Conservation (phyloP, 30 jellyfish, hydroid and myxozoan species). For the Nemopilema nomurai region DNA sequence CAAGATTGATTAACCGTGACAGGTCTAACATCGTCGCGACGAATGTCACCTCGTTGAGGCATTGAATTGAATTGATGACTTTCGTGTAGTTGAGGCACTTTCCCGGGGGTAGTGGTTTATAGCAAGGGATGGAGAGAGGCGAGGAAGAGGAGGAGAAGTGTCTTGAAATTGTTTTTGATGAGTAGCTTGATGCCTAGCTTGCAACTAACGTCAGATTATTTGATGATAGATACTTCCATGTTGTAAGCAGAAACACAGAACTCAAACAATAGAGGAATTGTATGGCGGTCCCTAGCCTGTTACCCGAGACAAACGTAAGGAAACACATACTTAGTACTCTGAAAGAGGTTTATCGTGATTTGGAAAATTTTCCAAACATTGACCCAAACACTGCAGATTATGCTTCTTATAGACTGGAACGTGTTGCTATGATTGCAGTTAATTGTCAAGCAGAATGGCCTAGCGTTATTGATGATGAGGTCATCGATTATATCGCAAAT, state of each 20-base stretch:
- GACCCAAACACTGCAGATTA: slow-evolving; percentile 8
- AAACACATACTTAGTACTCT: not conserved
- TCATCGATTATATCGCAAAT: not conserved
- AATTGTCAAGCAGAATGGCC: not conserved
- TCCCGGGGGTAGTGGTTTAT: not conserved
- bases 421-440: not conserved
- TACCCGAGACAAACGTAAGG: not conserved
- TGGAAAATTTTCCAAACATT: slow-evolving; percentile 6
- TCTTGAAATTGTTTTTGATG: not conserved
- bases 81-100: not conserved
- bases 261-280: not conserved
- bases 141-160: not conserved
- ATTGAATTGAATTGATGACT: not conserved
- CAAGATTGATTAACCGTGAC: not conserved
- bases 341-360: not conserved
- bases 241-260: not conserved
- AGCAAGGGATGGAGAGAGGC: not conserved
- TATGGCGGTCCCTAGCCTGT: not conserved
- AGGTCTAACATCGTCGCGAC: not conserved
- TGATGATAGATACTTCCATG: not conserved
- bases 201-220: not conserved
- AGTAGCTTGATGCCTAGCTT: not conserved
- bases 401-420: slow-evolving; percentile 12
- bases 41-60: not conserved
- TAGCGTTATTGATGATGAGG: slow-evolving; percentile 6